Percentiles rank a stretch among this genome's conserved stretches.
These are phyloP conservation scores for Spermophilus dauricus DNA, from an alignment of 2,113 vertebrate species.

Conservation along the genomic window DNA sequence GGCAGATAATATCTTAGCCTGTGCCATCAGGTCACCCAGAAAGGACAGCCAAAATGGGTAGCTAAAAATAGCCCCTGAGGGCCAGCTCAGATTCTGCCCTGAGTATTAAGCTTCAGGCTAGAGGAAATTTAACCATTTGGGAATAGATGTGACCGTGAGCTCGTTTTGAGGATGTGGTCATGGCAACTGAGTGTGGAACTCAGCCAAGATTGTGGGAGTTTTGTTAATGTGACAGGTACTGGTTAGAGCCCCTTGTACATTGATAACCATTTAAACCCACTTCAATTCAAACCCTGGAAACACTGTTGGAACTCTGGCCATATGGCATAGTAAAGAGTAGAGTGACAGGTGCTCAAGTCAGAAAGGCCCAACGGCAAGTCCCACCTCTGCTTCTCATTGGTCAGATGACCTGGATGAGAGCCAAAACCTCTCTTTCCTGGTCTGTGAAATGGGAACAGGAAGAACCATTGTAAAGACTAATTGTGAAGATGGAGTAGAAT, in stretches of 20 bases:
- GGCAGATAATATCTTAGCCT: neutral
- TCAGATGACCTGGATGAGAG: too few relatives aligned
- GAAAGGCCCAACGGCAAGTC: neutral
- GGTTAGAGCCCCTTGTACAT: fast-evolving
- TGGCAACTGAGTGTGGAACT: neutral
- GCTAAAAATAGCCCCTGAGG: conserved; percentile 31
- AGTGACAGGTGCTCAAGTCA: neutral
- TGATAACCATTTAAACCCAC: neutral
- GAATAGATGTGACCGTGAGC: too few relatives aligned
- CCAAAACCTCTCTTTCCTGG: neutral
- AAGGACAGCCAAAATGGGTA: neutral
- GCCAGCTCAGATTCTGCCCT: neutral
- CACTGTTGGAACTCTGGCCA: neutral
- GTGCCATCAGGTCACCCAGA: conserved; percentile 19
- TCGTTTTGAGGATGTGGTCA: neutral
- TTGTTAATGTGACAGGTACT: neutral
- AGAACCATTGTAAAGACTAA: neutral
- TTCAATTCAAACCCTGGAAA: neutral
- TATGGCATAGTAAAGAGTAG: too few relatives aligned
- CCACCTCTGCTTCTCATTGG: neutral
- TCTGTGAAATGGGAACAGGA: neutral
- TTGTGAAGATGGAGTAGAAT: neutral
- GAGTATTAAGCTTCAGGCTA: neutral
- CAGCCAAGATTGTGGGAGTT: fast-evolving
- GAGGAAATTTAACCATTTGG: conserved; percentile 3